A percentile compares a stretch with the other conserved stretches of the same genome.
Conservation (phyloP, 2,797 vertebrate species). For the Gambelia wislizenii region DNA sequence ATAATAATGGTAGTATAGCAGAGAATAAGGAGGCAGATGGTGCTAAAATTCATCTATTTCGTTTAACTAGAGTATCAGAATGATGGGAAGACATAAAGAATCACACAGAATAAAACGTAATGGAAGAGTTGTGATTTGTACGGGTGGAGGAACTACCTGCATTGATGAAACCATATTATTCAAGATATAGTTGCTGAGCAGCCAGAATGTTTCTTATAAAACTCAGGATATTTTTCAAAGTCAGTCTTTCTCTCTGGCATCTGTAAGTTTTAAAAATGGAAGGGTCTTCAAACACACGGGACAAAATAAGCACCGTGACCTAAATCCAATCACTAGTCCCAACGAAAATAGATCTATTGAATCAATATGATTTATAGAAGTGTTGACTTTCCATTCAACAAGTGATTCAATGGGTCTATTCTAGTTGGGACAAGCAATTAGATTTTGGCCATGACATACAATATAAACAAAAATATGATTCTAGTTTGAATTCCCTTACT, state of each 20-base stretch:
- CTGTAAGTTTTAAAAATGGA: slow-evolving; percentile 32
- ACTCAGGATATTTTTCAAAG: slow-evolving; percentile 38
- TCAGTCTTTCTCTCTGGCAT: neutral
- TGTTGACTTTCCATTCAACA: too few species aligned
- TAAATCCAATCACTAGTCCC: too few species aligned
- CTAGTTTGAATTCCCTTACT: neutral
- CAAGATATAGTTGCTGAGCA: slow-evolving; percentile 57
- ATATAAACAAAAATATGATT: neutral
- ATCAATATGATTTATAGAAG: too few species aligned
- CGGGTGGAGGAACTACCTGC: neutral
- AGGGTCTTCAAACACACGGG: neutral
- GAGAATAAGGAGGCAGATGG: neutral
- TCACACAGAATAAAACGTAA: neutral
- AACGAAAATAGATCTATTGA: too few species aligned
- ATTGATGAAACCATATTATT: neutral
- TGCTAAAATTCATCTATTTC: neutral
- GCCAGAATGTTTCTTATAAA: slow-evolving; percentile 45
- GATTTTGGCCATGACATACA: too few species aligned
- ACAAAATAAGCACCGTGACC: neutral
- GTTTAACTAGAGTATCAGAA: neutral
- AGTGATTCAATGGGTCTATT: too few species aligned
- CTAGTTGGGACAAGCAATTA: too few species aligned
- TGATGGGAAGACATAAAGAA: neutral
- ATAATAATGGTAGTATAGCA: neutral
- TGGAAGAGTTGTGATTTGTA: neutral